These are phyloP conservation scores for Malacoctenus gilli DNA, from an alignment of 2,797 vertebrate genomes.

Conservation along the genomic window DNA sequence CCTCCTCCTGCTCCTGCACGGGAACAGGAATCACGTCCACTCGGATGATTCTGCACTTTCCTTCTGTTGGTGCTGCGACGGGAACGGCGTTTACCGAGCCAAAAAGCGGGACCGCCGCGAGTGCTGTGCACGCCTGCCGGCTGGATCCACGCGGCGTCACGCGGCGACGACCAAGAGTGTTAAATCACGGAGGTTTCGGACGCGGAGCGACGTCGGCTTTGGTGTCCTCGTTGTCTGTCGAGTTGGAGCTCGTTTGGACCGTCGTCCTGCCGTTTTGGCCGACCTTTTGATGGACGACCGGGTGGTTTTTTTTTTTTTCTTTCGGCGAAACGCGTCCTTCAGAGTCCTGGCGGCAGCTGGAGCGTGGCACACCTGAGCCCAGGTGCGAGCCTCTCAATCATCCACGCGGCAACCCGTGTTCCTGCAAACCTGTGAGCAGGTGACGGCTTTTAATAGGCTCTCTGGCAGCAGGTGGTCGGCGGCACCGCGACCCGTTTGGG, in stretches of 20 bases:
- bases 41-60: conserved; percentile 2
- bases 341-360: conserved; percentile 9
- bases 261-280: no score
- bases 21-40: background rate
- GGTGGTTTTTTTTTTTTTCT: no score
- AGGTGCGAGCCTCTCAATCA: background rate
- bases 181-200: no score
- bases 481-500: no score
- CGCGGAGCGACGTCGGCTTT: no score
- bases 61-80: background rate
- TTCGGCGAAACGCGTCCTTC: background rate
- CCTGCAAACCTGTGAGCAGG: conserved; percentile 1
- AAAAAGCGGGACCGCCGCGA: no score
- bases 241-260: no score
- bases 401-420: background rate
- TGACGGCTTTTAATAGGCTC: background rate
- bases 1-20: background rate
- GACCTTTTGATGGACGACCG: no score
- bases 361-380: conserved; percentile 7
- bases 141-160: no score
- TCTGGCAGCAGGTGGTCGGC: background rate
- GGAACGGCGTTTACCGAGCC: background rate
- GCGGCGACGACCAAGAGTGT: no score
- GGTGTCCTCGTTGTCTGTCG: no score
- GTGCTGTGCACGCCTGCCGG: no score